Percentiles rank a stretch among this genome's conserved stretches.
phyloP scores from a whole-genome alignment of 2,113 vertebrate species.

The Hippocampus comes region DNA sequence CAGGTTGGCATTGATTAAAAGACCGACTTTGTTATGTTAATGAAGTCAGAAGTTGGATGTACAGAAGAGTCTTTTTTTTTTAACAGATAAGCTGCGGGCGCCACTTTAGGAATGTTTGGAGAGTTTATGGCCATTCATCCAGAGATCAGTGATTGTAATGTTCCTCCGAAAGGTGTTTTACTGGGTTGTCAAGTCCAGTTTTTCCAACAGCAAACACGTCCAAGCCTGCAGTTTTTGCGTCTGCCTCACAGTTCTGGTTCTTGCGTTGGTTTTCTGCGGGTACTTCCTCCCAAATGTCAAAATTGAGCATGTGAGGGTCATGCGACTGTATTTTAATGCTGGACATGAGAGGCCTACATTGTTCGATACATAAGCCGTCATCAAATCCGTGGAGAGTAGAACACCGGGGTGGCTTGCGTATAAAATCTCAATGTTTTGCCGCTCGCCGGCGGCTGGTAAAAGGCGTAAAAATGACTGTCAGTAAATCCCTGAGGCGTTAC shows the following conservation, averaged over 20 bases:
- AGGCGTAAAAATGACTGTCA: slow-evolving; percentile 44
- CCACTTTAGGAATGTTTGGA: background rate
- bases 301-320: background rate
- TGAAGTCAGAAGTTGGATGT: background rate
- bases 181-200: background rate
- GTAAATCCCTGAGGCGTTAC: slow-evolving; percentile 30
- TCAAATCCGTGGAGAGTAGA: no score
- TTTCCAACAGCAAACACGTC: background rate
- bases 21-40: background rate
- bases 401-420: background rate
- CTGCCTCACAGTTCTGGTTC: background rate
- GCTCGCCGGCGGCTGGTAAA: slow-evolving; percentile 20
- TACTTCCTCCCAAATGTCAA: background rate
- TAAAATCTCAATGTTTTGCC: slow-evolving; percentile 26
- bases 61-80: background rate
- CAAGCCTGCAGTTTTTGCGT: background rate
- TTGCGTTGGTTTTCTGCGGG: background rate
- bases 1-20: background rate
- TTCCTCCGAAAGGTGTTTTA: background rate
- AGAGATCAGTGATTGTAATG: background rate
- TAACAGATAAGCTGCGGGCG: background rate
- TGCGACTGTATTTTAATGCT: no score
- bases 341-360: no score
- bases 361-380: no score
- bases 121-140: background rate